Evolutionary conservation across 2,113 vertebrate genomes (phyloP), one percentile per base, ranked within the genome.

Genomic region (Stictonetta naevosa): DNA sequence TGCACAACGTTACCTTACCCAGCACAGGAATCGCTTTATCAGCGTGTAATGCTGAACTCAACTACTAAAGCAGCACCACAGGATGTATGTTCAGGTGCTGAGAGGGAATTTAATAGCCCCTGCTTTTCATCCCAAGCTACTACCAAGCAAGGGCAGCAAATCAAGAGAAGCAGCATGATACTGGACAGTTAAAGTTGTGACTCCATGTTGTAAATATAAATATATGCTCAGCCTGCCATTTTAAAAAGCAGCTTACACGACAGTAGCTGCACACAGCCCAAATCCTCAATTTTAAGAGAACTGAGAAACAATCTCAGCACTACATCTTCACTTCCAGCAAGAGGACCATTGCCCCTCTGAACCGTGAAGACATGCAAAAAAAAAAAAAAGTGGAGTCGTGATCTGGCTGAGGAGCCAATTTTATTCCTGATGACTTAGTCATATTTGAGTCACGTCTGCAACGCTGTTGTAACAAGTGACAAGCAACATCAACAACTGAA

Each of bases 31-130:
- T 25, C 13, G 1, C 23, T 38, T 33, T 14, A n/a, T 33, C 48
- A 4, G 1, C 1, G 1, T 0, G 0, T 13, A 11, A 7, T 2
- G 19, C 42, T 33, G 44, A 23, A 9, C n/a, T 8, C 23, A 3
- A 7, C 36, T 31, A 2, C 21, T 42, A 5, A 36, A 21, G 31
- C 1, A 55, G 12, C 22, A 21, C 9, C 1, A 2, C 36, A 34
- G 34, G 69, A 53, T 2, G 13, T 21, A 40, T 0, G 0, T 13
- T 6, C 0, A 9, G 52, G 25, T 8, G 15, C 64, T 15, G 18
- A 69, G 31, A 42, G 55, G 15, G 8, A 36, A 8, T 21, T 48
- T 33, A 29, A 15, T 7, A 36, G 3, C 52, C 38, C 68, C 53
- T 17, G 69, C 26, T 82, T 64, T 73, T 72, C 56, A 59, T 26